A percentile compares a stretch with the other conserved stretches of the same genome.
Evolutionary conservation across 53 echinoderm and acorn worm species (phyloP).

Genomic region (Stichopus horrens): DNA sequence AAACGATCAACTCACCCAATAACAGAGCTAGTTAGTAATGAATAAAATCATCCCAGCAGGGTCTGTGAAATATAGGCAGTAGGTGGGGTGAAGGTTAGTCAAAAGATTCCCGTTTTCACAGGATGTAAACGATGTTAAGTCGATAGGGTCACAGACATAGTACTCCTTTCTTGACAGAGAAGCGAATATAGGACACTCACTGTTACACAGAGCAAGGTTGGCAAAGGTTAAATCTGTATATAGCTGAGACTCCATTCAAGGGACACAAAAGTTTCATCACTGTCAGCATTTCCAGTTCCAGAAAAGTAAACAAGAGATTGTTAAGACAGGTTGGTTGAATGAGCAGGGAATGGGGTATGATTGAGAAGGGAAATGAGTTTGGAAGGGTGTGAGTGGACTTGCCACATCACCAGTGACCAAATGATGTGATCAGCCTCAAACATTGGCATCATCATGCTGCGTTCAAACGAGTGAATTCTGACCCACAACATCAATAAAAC

Average conservation of each 20-base stretch:
- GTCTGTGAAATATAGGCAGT: conserved; percentile 33
- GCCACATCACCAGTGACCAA: not conserved
- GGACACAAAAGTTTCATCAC: no score
- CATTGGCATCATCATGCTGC: not conserved
- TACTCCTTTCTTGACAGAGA: no score
- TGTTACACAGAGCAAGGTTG: no score
- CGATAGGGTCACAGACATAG: no score
- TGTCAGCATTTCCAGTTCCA: no score
- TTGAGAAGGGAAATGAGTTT: not conserved
- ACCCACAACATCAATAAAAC: not conserved
- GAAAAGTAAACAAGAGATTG: no score
- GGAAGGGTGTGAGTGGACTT: not conserved
- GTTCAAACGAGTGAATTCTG: not conserved
- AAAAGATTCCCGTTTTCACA: not conserved
- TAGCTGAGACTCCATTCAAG: no score
- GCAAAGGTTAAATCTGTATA: no score
- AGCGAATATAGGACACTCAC: no score
- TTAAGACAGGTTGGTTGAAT: not conserved
- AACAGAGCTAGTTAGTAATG: conserved; percentile 43
- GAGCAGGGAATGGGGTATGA: not conserved
- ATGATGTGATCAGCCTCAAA: not conserved
- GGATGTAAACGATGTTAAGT: no score
- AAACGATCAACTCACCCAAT: conserved; percentile 40
- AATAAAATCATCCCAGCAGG: conserved; percentile 34
- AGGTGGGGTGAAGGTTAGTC: conserved; percentile 4